Evolutionary conservation across 2,888 invertebrate species (phyloP).

Genomic region (Platerodrilus igneus): DNA sequence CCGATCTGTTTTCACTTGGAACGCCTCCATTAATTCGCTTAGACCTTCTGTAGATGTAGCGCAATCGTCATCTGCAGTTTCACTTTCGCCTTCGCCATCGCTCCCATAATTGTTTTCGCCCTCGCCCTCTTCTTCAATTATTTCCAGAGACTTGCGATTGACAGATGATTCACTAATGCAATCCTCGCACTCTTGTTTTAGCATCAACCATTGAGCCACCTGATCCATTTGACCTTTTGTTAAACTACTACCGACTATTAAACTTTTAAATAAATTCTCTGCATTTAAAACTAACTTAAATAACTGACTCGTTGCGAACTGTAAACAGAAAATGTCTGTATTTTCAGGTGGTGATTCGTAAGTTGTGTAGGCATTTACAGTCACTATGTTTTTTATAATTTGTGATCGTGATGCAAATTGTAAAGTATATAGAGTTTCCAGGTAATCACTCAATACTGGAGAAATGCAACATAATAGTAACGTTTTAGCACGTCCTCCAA

Average conservation of each 20-base stretch:
- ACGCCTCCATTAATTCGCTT: constrained; percentile 66
- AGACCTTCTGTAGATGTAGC: constrained; percentile 67
- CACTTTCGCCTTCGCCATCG: constrained; percentile 48
- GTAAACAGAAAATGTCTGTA: constrained; percentile 62
- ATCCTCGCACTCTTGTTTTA: constrained; percentile 85
- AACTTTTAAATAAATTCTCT: constrained; percentile 74
- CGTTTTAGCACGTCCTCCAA: constrained; percentile 71
- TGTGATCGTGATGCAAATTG: constrained; percentile 64
- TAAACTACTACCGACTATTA: constrained; percentile 65
- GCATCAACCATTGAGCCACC: constrained; percentile 75
- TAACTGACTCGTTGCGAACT: constrained; percentile 80
- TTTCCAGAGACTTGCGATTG: constrained; percentile 51
- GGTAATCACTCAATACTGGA: constrained; percentile 61
- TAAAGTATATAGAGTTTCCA: constrained; percentile 65
- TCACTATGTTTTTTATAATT: constrained; percentile 65
- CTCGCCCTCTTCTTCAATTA: constrained; percentile 56
- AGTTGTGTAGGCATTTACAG: constrained; percentile 59
- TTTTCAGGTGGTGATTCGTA: constrained; percentile 39
- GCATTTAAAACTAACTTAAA: constrained; percentile 79
- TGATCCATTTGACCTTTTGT: constrained; percentile 70
- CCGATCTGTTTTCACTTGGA: constrained; percentile 66
- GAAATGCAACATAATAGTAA: constrained; percentile 70
- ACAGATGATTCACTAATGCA: constrained; percentile 61
- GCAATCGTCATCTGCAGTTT: constrained; percentile 52
- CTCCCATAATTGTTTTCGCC: no score